A percentile compares a stretch with the other conserved stretches of the same genome.
Evolutionary conservation across 2,888 invertebrate genomes (phyloP).

Genomic region (Drosophila limbata): DNA sequence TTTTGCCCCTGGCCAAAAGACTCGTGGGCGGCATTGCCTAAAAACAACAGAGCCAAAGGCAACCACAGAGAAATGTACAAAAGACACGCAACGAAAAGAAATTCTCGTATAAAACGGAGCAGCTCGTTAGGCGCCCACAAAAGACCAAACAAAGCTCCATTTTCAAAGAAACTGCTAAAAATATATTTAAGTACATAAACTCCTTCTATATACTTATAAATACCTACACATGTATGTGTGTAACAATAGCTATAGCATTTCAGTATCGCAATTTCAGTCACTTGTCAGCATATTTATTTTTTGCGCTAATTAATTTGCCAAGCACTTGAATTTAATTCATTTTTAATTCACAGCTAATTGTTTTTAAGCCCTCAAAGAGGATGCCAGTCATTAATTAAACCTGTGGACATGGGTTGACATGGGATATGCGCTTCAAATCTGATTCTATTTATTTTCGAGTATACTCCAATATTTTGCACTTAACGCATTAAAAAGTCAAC

Average conservation of each 20-base stretch:
- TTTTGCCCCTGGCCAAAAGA: constrained; percentile 56
- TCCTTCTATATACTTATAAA: not conserved
- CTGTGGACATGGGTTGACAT: constrained; percentile 28
- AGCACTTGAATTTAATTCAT: constrained; percentile 47
- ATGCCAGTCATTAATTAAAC: constrained; percentile 32
- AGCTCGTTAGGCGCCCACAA: constrained; percentile 52
- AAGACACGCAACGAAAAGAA: constrained; percentile 65
- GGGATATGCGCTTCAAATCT: constrained; percentile 6
- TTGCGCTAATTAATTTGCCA: constrained; percentile 29
- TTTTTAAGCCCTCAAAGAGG: constrained; percentile 19
- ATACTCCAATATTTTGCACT: constrained; percentile 38
- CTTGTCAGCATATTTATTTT: constrained; percentile 3
- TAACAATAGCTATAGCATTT: not conserved
- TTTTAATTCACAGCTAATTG: constrained; percentile 60
- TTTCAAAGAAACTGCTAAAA: constrained; percentile 14
- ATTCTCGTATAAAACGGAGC: constrained; percentile 26
- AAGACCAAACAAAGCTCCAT: constrained; percentile 36
- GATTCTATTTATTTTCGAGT: constrained; percentile 15
- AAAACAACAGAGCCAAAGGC: constrained; percentile 35
- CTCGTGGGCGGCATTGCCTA: constrained; percentile 45
- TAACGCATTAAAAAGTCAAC: constrained; percentile 34
- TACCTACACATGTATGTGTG: not conserved
- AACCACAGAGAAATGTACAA: constrained; percentile 63
- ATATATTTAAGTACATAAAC: constrained; percentile 4
- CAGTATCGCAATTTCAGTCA: not conserved